Base-by-base conservation (phyloP, 2,113 vertebrate species). In the Rynchops niger region DNA sequence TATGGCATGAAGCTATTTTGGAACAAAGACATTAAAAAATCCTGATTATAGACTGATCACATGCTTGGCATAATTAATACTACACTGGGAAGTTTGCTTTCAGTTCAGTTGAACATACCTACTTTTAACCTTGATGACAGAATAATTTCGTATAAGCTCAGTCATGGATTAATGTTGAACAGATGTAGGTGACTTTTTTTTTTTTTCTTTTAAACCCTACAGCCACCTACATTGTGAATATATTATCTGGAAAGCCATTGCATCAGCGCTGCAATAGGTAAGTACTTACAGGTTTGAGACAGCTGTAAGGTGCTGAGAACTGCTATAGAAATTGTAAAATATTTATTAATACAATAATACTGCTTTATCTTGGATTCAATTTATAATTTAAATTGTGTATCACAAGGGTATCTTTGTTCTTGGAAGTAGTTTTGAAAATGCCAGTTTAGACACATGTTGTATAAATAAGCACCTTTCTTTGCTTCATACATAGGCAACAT, bases 111-210 rank as follows among this genome's bases (percentile, higher is more conserved):
- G 79, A 93, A 94, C 43, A 45, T 94, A 84, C 92, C 93, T 96
- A n/a, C 82, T 97, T 96, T 97, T 97, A 97, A 98, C 95, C 94
- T 97, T 96, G 91, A 92, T 80, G 93, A 95, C 86, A 12, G 8
- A 97, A 95, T 93, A 83, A 82, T 94, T 97, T 97, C 49, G 96
- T 94, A 94, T 94, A 86, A 95, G 53, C 38, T 95, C 62, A 74
- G 61, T 58, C 89, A 73, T 82, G 89, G 97, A 97, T 83, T 90
- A 97, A 86, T 94, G 80, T 95, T 88, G 55, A 96, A 94, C 95
- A 96, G 61, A 81, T 89, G 53, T 81, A 52, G 86, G 78, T 84
- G 95, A 95, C 67, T 74, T 56, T 87, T 36, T 34, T 9, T 56
- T 56, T 86, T 63, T 38, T 34, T 16, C n/a, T 84, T 65, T 82